Evolutionary conservation across 2,888 invertebrate species (phyloP), one percentile per base, ranked within the genome.

Genomic region (Nebria salina): DNA sequence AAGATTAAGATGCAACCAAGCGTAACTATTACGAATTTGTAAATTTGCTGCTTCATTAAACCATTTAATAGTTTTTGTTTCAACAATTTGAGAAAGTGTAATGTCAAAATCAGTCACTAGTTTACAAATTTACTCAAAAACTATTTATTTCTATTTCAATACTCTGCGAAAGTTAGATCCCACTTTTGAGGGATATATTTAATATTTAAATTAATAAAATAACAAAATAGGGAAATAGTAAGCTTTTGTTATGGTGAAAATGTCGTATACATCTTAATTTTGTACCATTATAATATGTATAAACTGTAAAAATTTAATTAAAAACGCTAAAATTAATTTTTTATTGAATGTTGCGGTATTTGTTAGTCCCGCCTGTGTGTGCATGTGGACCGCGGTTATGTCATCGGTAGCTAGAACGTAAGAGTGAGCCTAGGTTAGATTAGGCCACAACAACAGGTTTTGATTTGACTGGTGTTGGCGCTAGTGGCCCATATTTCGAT

Each of bases 401-500:
- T 70, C 70, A 70, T 34, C n/a, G 11, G 3, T 25, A 34, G 34
- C 25, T 11, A 20, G 70, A 34, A 26, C 70, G 11, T 13, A 13
- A 25, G 20, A 66, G 66, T 66, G 66, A 25, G 15, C 4, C 15
- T 66, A 70, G 70, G n/a, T 34, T 34, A 34, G 70, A 8, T 70
- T 26, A 70, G 70, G 11, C 20, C 34, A 25, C 70, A 34, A 15
- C 20, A 20, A 26, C 70, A 34, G 25, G 70, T 70, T 34, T 70
- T 34, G 25, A 70, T 25, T 25, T 70, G 26, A 54, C n/a, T 66
- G 15, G 20, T 15, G 34, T 34, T 26, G 26, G 70, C 26, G 25
- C 20, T 70, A 34, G 25, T 70, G 70, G 70, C 70, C 70, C 70
- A 70, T 70, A 70, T 70, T 66, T 70, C 26, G 26, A 70, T 70